Conservation (phyloP, 2,113 vertebrate species). For the Anhinga anhinga region DNA sequence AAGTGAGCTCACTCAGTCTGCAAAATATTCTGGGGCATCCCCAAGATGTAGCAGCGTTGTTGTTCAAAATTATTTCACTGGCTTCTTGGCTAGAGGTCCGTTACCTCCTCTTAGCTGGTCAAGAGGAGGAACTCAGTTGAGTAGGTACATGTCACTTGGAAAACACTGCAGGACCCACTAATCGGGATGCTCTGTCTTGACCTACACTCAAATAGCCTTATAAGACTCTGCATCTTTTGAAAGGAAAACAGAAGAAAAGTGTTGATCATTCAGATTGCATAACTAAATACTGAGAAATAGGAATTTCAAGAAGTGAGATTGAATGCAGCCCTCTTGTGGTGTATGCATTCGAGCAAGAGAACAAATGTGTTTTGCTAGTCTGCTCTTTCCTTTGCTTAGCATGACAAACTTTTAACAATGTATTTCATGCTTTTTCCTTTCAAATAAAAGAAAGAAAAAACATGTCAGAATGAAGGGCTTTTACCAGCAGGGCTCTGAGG, state of each 20-base stretch:
- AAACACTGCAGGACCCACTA: background rate
- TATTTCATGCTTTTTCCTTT: background rate
- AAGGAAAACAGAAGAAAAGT: background rate
- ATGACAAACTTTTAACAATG: background rate
- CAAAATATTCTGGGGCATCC: background rate
- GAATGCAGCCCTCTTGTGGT: constrained; percentile 38
- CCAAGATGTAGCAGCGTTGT: background rate
- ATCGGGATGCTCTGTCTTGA: background rate
- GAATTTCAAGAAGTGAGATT: constrained; percentile 25
- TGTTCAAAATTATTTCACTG: background rate
- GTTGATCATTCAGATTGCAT: background rate
- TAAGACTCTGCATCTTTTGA: background rate
- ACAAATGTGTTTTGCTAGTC: background rate
- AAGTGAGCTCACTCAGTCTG: background rate
- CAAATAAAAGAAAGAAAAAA: background rate
- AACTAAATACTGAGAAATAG: background rate
- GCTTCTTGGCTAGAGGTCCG: background rate
- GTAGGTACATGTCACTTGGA: background rate
- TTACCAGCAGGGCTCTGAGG: background rate
- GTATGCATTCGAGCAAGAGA: background rate
- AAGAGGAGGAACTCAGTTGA: background rate
- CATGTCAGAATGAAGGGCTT: background rate
- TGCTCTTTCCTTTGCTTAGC: background rate
- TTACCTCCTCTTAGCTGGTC: background rate
- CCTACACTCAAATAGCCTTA: background rate